These are phyloP conservation scores for Araneus ventricosus DNA, from an alignment of 1,140 invertebrate species.

Conservation along the genomic window DNA sequence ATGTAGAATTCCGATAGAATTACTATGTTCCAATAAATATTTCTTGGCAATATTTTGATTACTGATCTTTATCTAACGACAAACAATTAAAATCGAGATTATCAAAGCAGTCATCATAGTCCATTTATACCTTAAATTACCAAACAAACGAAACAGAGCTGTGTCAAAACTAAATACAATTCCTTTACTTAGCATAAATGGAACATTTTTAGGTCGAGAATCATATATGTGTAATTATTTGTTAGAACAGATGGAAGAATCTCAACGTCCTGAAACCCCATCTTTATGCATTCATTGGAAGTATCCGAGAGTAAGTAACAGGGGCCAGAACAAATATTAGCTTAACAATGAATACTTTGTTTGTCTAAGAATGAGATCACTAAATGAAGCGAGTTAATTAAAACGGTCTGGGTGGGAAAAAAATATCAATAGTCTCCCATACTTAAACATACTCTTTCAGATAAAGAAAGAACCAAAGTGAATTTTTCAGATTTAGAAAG, in stretches of 20 bases:
- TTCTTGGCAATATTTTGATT: background rate
- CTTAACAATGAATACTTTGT: constrained; percentile 64
- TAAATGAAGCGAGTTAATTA: constrained; percentile 64
- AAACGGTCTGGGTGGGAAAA: constrained; percentile 36
- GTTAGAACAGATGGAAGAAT: constrained; percentile 49
- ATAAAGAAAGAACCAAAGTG: background rate
- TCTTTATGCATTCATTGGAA: constrained; percentile 12
- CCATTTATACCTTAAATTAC: background rate
- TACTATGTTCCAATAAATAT: background rate
- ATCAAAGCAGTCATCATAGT: background rate
- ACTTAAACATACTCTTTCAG: constrained; percentile 21
- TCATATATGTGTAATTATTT: constrained; percentile 34
- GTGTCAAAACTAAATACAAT: constrained; percentile 18
- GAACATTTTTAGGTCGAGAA: constrained; percentile 8
- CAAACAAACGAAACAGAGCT: background rate
- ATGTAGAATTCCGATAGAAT: too few relatives aligned
- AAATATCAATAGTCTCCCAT: constrained; percentile 47
- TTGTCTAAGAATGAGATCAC: constrained; percentile 55
- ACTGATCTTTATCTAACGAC: background rate
- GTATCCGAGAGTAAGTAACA: constrained; percentile 2
- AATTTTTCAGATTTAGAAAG: constrained; percentile 30
- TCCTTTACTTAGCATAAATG: background rate
- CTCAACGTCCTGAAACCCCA: constrained; percentile 28
- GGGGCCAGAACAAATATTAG: constrained; percentile 58
- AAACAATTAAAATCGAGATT: background rate